These are phyloP conservation scores for Pseudopleuronectes americanus DNA, from an alignment of 2,797 vertebrate species.

Conservation along the genomic window DNA sequence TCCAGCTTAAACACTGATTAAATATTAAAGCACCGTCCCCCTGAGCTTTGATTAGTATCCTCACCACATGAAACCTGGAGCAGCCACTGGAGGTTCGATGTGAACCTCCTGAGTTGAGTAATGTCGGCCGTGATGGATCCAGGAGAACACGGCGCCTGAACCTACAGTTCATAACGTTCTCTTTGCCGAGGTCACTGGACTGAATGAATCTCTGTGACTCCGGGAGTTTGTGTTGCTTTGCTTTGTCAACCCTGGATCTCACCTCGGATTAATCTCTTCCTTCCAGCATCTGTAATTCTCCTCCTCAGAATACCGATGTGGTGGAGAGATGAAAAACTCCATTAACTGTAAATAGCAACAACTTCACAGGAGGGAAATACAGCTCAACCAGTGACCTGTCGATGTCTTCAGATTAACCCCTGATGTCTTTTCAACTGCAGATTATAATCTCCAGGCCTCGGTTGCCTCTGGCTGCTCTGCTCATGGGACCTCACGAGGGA, in stretches of 20 bases:
- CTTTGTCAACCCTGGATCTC: constrained; percentile 47
- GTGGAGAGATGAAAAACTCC: too few relatives aligned
- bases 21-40: constrained; percentile 11
- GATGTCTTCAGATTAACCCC: neutral
- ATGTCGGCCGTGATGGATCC: neutral
- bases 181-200: constrained; percentile 27
- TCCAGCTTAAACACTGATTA: constrained; percentile 32
- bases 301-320: neutral
- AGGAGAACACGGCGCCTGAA: constrained; percentile 17
- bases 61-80: constrained; percentile 4
- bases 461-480: constrained; percentile 7
- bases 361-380: neutral
- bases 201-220: constrained; percentile 47
- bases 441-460: constrained; percentile 37
- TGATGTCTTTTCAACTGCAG: constrained; percentile 7
- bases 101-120: constrained; percentile 29
- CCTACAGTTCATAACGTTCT: constrained; percentile 34
- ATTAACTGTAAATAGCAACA: too few relatives aligned
- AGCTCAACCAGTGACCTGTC: neutral
- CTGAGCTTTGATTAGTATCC: neutral
- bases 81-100: neutral
- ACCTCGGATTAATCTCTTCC: constrained; percentile 40
- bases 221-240: constrained; percentile 37
- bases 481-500: constrained; percentile 38
- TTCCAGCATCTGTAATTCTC: neutral